Evolutionary conservation across 37 sponge, comb jelly and placozoan species (phyloP).

Genomic region (Ianthella basta): DNA sequence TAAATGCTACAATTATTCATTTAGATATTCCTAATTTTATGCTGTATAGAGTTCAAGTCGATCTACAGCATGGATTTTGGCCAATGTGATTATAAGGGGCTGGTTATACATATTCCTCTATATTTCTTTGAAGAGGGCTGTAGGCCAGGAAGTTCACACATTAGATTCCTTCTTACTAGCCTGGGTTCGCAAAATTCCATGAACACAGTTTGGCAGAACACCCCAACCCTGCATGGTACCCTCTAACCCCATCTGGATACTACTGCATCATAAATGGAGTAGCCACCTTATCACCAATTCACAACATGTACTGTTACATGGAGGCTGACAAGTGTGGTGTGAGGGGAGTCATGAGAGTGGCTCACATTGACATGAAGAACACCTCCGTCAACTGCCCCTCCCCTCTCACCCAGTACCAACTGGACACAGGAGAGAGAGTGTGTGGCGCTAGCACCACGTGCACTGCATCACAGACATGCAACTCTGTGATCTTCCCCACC

Average conservation of each 20-base stretch:
- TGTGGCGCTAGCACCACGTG: background rate
- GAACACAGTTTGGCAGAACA: no score
- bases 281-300: no score
- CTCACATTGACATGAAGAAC: slow-evolving; percentile 13
- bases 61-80: no score
- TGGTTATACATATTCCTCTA: no score
- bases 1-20: no score
- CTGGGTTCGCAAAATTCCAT: no score
- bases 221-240: background rate
- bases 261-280: background rate
- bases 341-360: slow-evolving; percentile 26
- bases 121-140: no score
- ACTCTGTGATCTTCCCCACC: slow-evolving; percentile 11
- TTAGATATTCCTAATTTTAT: no score
- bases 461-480: background rate
- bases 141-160: no score
- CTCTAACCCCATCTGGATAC: background rate
- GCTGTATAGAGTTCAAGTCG: no score
- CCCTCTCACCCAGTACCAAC: background rate
- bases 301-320: slow-evolving; percentile 5
- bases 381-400: background rate
- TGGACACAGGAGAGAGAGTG: background rate
- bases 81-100: no score
- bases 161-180: no score
- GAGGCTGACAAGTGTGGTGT: slow-evolving; percentile 27